Conservation (phyloP, 1,140 invertebrate genomes). For the Heliothis virescens region DNA sequence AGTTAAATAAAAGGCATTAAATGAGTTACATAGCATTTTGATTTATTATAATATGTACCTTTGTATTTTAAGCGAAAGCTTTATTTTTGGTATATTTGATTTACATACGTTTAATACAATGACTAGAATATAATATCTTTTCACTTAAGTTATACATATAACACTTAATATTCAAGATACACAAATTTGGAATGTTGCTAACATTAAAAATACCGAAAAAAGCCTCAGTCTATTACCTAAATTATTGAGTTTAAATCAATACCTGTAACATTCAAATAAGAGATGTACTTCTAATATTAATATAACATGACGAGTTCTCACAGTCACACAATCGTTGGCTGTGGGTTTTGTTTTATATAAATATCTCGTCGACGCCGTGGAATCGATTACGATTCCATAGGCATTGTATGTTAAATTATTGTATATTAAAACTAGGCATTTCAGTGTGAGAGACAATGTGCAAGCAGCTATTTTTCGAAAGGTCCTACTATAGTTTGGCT, state of each 20-base stretch:
- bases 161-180: background rate
- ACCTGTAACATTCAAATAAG: no score
- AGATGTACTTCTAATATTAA: no score
- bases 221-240: constrained; percentile 38
- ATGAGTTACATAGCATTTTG: constrained; percentile 34
- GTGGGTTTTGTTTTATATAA: no score
- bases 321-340: no score
- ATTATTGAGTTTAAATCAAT: background rate
- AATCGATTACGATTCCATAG: no score
- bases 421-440: no score
- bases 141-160: constrained; percentile 23
- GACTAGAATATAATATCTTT: constrained; percentile 45
- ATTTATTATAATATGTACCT: constrained; percentile 30
- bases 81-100: constrained; percentile 33
- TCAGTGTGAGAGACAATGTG: no score
- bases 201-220: constrained; percentile 2
- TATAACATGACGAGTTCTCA: no score
- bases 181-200: constrained; percentile 30
- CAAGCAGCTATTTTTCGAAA: no score
- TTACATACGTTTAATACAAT: constrained; percentile 29
- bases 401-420: no score
- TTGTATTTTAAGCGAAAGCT: constrained; percentile 31
- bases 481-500: no score
- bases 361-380: no score
- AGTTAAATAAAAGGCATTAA: constrained; percentile 46